A percentile compares a stretch with the other conserved stretches of the same genome.
Conservation (phyloP, 2,113 vertebrate genomes). For the Macquaria ambigua region DNA sequence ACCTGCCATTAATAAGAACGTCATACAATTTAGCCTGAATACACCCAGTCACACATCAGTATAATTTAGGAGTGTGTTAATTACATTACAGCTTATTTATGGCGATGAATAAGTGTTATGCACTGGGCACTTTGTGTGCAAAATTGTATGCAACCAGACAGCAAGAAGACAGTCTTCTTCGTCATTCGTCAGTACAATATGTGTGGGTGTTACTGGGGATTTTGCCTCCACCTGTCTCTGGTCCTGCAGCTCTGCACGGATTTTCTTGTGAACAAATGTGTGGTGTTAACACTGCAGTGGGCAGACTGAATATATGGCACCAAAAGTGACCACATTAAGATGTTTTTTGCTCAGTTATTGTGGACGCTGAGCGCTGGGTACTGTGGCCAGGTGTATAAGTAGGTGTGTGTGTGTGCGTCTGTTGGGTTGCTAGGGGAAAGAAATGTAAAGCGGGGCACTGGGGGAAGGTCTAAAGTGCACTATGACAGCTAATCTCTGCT, state of each 20-base stretch:
- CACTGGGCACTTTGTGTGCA: not conserved
- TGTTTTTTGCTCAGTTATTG: not conserved
- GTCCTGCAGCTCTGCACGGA: not conserved
- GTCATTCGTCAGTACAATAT: not conserved
- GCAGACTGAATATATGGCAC: too few species aligned
- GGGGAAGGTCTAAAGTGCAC: slow-evolving; percentile 3
- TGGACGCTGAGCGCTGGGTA: not conserved
- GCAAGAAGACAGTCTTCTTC: not conserved
- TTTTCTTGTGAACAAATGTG: too few species aligned
- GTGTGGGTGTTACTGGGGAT: not conserved
- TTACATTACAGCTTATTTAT: not conserved
- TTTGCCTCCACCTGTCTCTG: not conserved
- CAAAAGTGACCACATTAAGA: not conserved
- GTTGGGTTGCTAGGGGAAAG: slow-evolving; percentile 7
- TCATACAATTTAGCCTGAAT: not conserved
- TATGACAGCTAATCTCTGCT: slow-evolving; percentile 8
- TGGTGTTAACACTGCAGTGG: too few species aligned
- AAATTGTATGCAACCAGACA: not conserved
- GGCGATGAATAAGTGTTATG: not conserved
- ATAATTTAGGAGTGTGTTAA: not conserved
- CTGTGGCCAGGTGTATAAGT: not conserved
- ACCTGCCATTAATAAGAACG: too few species aligned
- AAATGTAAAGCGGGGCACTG: not conserved
- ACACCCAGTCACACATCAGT: not conserved
- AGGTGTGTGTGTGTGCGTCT: not conserved